These are phyloP conservation scores for Epistrophe grossulariae DNA, from an alignment of 2,888 invertebrate genomes.

Conservation along the genomic window DNA sequence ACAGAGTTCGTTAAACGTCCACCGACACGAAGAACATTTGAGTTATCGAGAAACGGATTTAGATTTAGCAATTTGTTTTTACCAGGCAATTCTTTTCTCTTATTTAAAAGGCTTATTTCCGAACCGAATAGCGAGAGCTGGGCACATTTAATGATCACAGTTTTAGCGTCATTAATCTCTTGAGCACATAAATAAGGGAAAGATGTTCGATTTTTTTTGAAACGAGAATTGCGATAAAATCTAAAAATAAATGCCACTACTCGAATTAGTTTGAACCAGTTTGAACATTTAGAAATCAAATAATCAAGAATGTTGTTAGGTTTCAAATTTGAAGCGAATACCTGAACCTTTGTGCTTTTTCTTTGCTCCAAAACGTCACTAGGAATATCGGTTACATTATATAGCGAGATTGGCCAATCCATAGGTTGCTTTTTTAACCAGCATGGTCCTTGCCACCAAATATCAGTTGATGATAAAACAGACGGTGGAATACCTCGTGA, in stretches of 20 bases:
- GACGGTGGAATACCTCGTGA: neutral
- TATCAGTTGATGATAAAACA: neutral
- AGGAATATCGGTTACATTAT: neutral
- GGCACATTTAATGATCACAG: neutral
- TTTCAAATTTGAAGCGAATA: neutral
- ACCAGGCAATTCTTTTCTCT: neutral
- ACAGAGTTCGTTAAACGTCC: neutral
- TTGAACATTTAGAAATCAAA: neutral
- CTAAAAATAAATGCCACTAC: neutral
- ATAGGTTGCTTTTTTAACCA: neutral
- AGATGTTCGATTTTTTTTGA: neutral
- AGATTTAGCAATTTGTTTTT: neutral
- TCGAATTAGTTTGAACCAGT: neutral
- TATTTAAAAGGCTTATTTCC: neutral
- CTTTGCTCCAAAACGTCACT: neutral
- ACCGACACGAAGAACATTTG: neutral
- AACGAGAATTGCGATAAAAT: neutral
- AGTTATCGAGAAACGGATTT: neutral
- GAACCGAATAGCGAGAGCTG: neutral
- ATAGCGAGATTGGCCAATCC: neutral
- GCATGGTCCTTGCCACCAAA: neutral
- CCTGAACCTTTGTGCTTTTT: neutral
- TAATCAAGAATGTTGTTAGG: neutral
- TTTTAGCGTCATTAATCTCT: neutral
- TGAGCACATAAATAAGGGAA: neutral